phyloP scores from a whole-genome alignment of 2,888 invertebrate species.

The Tuberolachnus salignus region DNA sequence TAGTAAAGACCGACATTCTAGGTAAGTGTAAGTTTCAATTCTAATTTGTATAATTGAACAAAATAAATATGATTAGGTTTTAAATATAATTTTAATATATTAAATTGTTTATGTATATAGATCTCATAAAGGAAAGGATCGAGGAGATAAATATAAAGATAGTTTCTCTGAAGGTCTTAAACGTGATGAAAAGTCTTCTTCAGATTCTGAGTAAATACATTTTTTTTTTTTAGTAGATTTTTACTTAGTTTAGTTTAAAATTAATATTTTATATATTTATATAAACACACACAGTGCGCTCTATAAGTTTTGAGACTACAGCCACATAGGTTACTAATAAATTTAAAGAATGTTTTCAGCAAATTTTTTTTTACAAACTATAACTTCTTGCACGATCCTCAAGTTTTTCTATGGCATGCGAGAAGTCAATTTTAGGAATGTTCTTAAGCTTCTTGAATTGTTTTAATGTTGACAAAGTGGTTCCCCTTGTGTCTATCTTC shows the following conservation, averaged over 20 bases:
- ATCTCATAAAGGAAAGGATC: conserved; percentile 56
- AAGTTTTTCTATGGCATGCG: not conserved
- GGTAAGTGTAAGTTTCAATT: conserved; percentile 51
- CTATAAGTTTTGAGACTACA: conserved; percentile 13
- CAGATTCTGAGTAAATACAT: conserved; percentile 61
- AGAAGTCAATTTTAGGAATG: not conserved
- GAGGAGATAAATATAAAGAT: conserved; percentile 66
- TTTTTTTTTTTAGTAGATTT: not conserved
- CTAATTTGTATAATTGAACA: conserved; percentile 23
- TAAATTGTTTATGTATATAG: conserved; percentile 23
- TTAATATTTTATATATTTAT: too few species aligned
- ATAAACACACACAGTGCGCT: conserved; percentile 2
- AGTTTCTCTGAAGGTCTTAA: conserved; percentile 82
- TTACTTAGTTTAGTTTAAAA: too few species aligned
- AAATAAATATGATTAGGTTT: not conserved
- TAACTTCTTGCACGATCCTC: not conserved
- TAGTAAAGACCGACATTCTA: conserved; percentile 58
- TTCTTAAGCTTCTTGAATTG: conserved; percentile 4
- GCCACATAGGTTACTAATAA: not conserved
- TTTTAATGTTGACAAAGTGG: conserved; percentile 12
- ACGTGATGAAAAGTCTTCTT: conserved; percentile 67
- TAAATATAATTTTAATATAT: not conserved
- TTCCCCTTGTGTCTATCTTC: conserved; percentile 15
- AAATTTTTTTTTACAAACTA: not conserved
- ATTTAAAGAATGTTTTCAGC: not conserved